Evolutionary conservation across 2,888 invertebrate species (phyloP).

Genomic region (Encarsia formosa): DNA sequence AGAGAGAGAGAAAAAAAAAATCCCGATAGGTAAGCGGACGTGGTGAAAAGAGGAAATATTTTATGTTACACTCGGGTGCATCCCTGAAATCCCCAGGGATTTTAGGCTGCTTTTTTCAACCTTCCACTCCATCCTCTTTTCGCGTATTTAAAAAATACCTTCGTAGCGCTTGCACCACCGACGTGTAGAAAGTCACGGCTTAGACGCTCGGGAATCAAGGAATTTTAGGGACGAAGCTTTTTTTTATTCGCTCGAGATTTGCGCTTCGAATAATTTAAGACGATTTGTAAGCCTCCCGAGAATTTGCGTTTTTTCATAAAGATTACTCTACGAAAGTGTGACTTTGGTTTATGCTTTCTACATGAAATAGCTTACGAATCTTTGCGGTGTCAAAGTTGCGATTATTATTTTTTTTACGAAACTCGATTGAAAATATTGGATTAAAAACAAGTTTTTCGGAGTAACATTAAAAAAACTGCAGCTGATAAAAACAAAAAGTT

Average conservation of each 20-base stretch:
- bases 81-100: constrained; percentile 29
- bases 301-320: not conserved
- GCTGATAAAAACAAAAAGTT: too few species aligned
- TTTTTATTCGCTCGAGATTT: not conserved
- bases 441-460: too few species aligned
- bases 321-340: not conserved
- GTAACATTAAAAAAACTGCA: too few species aligned
- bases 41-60: constrained; percentile 31
- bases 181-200: constrained; percentile 5
- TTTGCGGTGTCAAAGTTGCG: too few species aligned
- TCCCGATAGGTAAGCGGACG: not conserved
- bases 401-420: too few species aligned
- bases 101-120: constrained; percentile 18
- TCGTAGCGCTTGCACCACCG: constrained; percentile 10
- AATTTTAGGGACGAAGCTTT: constrained; percentile 6
- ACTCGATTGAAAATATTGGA: too few species aligned
- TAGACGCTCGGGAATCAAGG: constrained; percentile 15
- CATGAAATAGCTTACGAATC: too few species aligned
- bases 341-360: too few species aligned
- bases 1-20: too few species aligned
- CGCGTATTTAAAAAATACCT: constrained; percentile 5
- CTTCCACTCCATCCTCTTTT: constrained; percentile 10
- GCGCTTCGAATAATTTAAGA: constrained; percentile 18
- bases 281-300: constrained; percentile 12
- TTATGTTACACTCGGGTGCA: constrained; percentile 29